Base-by-base conservation (phyloP, 2,113 vertebrate species). In the Sciurus niger region DNA sequence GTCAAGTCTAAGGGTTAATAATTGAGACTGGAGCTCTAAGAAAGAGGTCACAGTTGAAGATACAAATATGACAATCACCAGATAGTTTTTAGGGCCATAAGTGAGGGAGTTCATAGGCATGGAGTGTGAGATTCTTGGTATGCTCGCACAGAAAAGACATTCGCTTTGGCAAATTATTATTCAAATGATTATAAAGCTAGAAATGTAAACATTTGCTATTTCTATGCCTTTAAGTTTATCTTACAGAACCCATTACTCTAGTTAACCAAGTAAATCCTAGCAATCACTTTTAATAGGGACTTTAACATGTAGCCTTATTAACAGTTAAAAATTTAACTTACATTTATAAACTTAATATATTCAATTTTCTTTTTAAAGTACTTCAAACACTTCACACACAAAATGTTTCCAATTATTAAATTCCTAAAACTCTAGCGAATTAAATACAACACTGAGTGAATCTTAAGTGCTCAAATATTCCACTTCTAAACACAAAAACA, bases 261-360 rank as follows among this genome's bases (percentile, higher is more conserved):
- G 25, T 63, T 86, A 84, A 85, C 58, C 55, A 74, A 92, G 34
- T 37, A 67, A 91, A 60, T 34, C 32, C 18, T 72, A 87, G 37
- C 40, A 34, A 76, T 88, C n/a, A 83, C 51, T 93, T 82, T 72
- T 70, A 77, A 73, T 46, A 63, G 22, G 60, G 20, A 46, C 83
- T 85, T 63, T 76, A 86, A 70, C 55, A 79, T 28, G 79, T 79
- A 67, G 48, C 37, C 55, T 22, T 55, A 90, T 60, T 84, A 94
- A 80, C 58, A 96, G 37, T 80, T 72, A 90, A 80, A 86, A 65
- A 73, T 77, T 88, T 93, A 94, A 93, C 53, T 67, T 86, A 68
- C n/a, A 87, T 90, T 90, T 74, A 34, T 46, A 96, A 89, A 70
- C 51, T 72, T n/a, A 85, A 91, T 74, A 79, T 51, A 67, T 17